These are phyloP conservation scores for Sabatieria punctata DNA, from an alignment of 2,888 invertebrate species.

Conservation along the genomic window DNA sequence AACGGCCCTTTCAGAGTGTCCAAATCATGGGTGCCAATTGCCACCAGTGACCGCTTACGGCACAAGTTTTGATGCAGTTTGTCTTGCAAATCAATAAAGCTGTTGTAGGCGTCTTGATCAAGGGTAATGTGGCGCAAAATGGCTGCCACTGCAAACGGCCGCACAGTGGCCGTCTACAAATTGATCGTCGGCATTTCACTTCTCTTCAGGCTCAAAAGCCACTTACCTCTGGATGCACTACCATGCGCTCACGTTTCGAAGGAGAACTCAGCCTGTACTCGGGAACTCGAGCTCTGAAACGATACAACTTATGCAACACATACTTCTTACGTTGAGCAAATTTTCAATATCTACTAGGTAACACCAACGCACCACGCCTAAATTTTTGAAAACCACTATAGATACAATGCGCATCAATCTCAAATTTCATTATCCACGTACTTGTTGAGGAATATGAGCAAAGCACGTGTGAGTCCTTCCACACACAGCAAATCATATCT, in stretches of 20 bases:
- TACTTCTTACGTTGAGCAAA: too few relatives aligned
- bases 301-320: too few relatives aligned
- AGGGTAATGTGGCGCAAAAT: slow-evolving; percentile 70
- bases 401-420: not conserved
- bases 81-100: slow-evolving; percentile 75
- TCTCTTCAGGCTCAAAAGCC: too few relatives aligned
- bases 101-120: slow-evolving; percentile 34
- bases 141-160: slow-evolving; percentile 65
- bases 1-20: slow-evolving; percentile 76
- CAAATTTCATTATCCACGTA: slow-evolving; percentile 35
- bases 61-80: slow-evolving; percentile 97
- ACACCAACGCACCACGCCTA: too few relatives aligned
- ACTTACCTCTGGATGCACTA: too few relatives aligned
- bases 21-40: slow-evolving; percentile 70
- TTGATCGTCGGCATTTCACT: too few relatives aligned
- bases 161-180: slow-evolving; percentile 39
- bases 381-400: too few relatives aligned
- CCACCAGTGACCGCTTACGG: slow-evolving; percentile 32
- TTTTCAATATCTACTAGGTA: too few relatives aligned
- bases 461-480: slow-evolving; percentile 70
- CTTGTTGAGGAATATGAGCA: slow-evolving; percentile 71
- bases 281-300: too few relatives aligned
- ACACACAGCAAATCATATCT: slow-evolving; percentile 86
- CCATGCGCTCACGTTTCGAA: too few relatives aligned
- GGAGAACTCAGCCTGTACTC: too few relatives aligned